These are phyloP conservation scores for Periplaneta americana DNA, from an alignment of 1,140 invertebrate species.

Conservation along the genomic window DNA sequence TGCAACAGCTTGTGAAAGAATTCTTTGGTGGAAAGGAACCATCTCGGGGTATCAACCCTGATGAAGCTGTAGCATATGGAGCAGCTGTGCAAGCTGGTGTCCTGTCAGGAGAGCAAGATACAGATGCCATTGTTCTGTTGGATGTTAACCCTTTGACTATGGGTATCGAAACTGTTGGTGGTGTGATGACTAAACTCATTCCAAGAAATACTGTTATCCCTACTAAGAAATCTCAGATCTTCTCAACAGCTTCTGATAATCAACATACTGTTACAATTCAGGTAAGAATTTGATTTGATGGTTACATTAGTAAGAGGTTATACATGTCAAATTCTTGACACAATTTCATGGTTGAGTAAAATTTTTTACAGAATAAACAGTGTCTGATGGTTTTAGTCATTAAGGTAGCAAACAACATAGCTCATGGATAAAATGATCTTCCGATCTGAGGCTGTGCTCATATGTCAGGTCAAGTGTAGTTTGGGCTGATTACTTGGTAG, in stretches of 20 bases:
- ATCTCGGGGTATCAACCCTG: slow-evolving; percentile 96
- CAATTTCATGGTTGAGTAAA: too few species aligned
- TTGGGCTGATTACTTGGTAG: too few species aligned
- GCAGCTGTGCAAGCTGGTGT: slow-evolving; percentile 98
- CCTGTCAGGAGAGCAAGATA: slow-evolving; percentile 84
- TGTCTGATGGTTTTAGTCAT: too few species aligned
- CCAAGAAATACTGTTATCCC: slow-evolving; percentile 97
- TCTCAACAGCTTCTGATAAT: slow-evolving; percentile 98
- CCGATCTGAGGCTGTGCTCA: too few species aligned
- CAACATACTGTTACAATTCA: slow-evolving; percentile 98
- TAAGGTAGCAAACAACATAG: too few species aligned
- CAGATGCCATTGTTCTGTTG: slow-evolving; percentile 92
- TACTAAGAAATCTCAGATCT: slow-evolving; percentile 99
- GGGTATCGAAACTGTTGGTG: slow-evolving; percentile 99
- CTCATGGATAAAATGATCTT: too few species aligned
- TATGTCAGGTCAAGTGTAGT: too few species aligned
- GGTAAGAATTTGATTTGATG: slow-evolving; percentile 33
- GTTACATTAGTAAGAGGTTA: too few species aligned
- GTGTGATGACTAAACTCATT: slow-evolving; percentile 99
- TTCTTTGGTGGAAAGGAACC: slow-evolving; percentile 98
- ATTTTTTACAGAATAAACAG: too few species aligned
- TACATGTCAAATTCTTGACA: too few species aligned
- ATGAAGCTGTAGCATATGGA: slow-evolving; percentile 97
- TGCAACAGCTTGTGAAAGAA: slow-evolving; percentile 98
- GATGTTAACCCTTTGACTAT: slow-evolving; percentile 98